Evolutionary conservation across 2,797 vertebrate species (phyloP), one percentile per base, ranked within the genome.

Genomic region (Amniataba percoides): DNA sequence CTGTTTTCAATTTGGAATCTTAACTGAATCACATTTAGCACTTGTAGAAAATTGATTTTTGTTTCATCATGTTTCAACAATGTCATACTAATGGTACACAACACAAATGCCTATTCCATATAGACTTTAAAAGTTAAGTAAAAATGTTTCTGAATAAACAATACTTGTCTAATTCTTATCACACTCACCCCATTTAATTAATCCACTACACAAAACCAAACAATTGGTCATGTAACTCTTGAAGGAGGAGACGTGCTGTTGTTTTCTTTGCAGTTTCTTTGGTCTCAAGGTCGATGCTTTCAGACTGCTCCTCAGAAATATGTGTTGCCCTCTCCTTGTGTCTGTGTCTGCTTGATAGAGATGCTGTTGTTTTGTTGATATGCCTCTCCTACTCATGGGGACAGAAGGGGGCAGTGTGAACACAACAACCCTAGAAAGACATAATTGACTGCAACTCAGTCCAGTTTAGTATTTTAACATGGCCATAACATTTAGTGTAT

Each of bases 1-100:
- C 83, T 88, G 87, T 92, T 93, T 94, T 94, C 94, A 93, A 94
- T 94, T 94, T 94, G 87, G 85, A 86, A 89, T 91, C 88, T 93
- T 87, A 92, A 94, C 93, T 90, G 87, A 94, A 91, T 93, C 92
- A 93, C 92, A 93, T 92, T 89, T 93, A 91, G 82, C 83, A 84
- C 88, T 90, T 87, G 81, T 89, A 83, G 87, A 88, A 92, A 92
- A 93, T 92, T 82, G 88, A 90, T 93, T 93, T 93, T 92, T 91
- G 86, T 93, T 91, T 88, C 82, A 78, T 89, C 71, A 81, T 89
- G 83, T 88, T 84, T 88, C 78, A 81, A 70, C 82, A 74, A 55
- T 80, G 78, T 87, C 87, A 86, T 81, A 62, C 60, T 81, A 85
- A 87, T 89, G 74, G 61, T 69, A 74, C 80, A 87, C 78, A 66